Evolutionary conservation across 2,113 vertebrate genomes (phyloP), one percentile per base, ranked within the genome.

Genomic region (Heterochromis multidens): DNA sequence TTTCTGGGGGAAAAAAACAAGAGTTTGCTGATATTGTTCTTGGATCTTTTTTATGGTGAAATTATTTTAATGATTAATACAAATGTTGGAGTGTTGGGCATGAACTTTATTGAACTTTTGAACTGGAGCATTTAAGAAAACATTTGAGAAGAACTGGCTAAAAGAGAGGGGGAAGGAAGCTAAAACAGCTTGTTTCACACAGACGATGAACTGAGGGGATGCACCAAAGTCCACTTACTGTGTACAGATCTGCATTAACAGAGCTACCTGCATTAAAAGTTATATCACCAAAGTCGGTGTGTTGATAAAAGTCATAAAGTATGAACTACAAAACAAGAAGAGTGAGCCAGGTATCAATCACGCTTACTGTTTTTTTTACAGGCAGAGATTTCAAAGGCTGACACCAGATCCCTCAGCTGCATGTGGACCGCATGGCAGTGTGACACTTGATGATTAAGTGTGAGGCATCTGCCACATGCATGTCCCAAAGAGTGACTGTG

Each of bases 371-470:
- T n/a, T 35, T 12, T 77, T 23, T 62, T 25, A 29, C 2, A 49
- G 13, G n/a, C 35, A 3, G 13, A 78, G 57, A 37, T 67, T 84
- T 54, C 21, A 72, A 35, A 25, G 16, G 23, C 43, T 60, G 89
- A 78, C 17, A 89, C 21, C 11, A 63, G 58, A 79, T 72, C 62
- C 29, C 6, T 59, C 25, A 46, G 57, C 83, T 61, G 80, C 76
- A 29, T 25, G 35, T 17, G 35, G 59, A 65, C 61, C 6, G 2
- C 57, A 58, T 56, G 6, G 62, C 43, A 79, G 27, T 25, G 37
- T 83, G 87, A 87, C 86, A 46, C 14, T 6, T 7, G 46, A 57
- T 84, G 82, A 72, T 77, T 67, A 7, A 88, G 14, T 40, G 60
- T 16, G 35, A 56, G 25, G 49, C 56, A 77, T 87, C 72, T 78